Conservation (phyloP, 2,888 invertebrate genomes). For the Operophtera brumata region DNA sequence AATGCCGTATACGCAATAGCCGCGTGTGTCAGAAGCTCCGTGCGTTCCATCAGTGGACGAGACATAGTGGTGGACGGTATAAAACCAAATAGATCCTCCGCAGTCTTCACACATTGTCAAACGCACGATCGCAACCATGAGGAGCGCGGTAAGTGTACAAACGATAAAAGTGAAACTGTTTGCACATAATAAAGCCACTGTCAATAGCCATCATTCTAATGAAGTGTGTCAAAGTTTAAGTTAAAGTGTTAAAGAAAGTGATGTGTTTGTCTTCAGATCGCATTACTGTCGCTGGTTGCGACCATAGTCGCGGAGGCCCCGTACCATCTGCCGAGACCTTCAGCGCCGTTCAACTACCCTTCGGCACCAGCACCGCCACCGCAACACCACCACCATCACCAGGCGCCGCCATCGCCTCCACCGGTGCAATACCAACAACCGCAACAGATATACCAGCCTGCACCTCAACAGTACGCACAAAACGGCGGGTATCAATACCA, state of each 20-base stretch:
- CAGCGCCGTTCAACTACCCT: slow-evolving; percentile 55
- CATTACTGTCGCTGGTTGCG: slow-evolving; percentile 60
- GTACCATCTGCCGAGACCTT: slow-evolving; percentile 66
- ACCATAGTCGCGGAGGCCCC: slow-evolving; percentile 66
- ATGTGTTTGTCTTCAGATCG: slow-evolving; percentile 54
- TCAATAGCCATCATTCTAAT: slow-evolving; percentile 35
- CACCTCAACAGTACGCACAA: slow-evolving; percentile 35
- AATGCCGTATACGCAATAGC: slow-evolving; percentile 34
- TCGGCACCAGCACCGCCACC: slow-evolving; percentile 38
- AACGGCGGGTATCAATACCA: slow-evolving; percentile 50
- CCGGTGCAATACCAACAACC: slow-evolving; percentile 26
- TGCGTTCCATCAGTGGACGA: slow-evolving; percentile 26
- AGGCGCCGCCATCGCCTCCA: slow-evolving; percentile 30
- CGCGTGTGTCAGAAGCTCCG: slow-evolving; percentile 33
- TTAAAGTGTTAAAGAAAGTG: slow-evolving; percentile 26
- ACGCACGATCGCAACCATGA: slow-evolving; percentile 61
- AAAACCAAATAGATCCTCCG: slow-evolving; percentile 51
- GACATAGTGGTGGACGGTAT: slow-evolving; percentile 66
- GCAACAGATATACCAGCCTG: slow-evolving; percentile 33
- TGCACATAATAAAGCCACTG: slow-evolving; percentile 43
- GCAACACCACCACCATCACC: slow-evolving; percentile 34
- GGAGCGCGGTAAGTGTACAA: slow-evolving; percentile 67
- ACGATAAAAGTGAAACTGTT: slow-evolving; percentile 58
- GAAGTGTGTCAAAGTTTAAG: slow-evolving; percentile 31
- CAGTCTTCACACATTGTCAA: slow-evolving; percentile 54